A percentile compares a stretch with the other conserved stretches of the same genome.
These are phyloP conservation scores for Marcusenius ussheri DNA, from an alignment of 2,113 vertebrate species.

Conservation along the genomic window DNA sequence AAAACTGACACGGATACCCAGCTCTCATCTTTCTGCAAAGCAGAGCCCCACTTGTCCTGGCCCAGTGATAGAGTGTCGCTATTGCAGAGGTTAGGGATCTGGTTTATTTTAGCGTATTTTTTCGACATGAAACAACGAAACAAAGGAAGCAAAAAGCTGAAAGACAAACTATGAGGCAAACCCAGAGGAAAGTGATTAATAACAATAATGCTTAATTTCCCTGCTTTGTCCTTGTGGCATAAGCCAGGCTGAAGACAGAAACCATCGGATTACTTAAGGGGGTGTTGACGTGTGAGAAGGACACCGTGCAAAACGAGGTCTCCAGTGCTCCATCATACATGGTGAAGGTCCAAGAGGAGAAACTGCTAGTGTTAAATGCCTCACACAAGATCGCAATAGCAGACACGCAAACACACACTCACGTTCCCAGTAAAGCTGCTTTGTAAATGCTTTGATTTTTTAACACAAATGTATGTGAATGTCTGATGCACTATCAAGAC, in stretches of 20 bases:
- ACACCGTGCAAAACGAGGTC: not conserved
- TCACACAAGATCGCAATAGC: slow-evolving; percentile 32
- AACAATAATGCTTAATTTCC: slow-evolving; percentile 14
- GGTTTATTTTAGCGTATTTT: slow-evolving; percentile 4
- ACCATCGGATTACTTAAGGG: not conserved
- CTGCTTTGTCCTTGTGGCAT: not conserved
- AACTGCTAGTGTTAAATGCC: slow-evolving; percentile 32
- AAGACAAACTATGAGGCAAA: not conserved
- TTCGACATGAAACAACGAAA: not conserved
- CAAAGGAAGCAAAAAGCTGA: not conserved
- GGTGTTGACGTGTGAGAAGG: slow-evolving; percentile 18
- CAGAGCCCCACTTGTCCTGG: not conserved
- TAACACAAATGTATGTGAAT: not conserved
- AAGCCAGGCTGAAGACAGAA: slow-evolving; percentile 5
- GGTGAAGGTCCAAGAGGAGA: slow-evolving; percentile 15
- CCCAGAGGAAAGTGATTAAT: slow-evolving; percentile 7
- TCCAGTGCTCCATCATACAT: slow-evolving; percentile 2
- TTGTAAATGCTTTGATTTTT: not conserved
- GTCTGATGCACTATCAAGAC: not conserved
- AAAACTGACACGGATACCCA: slow-evolving; percentile 11
- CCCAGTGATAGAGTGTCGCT: slow-evolving; percentile 1
- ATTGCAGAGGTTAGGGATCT: not conserved
- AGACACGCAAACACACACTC: slow-evolving; percentile 7
- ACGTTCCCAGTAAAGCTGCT: not conserved
- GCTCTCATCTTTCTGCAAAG: not conserved